Conservation (phyloP, 2,113 vertebrate species). For the Anoplopoma fimbria region DNA sequence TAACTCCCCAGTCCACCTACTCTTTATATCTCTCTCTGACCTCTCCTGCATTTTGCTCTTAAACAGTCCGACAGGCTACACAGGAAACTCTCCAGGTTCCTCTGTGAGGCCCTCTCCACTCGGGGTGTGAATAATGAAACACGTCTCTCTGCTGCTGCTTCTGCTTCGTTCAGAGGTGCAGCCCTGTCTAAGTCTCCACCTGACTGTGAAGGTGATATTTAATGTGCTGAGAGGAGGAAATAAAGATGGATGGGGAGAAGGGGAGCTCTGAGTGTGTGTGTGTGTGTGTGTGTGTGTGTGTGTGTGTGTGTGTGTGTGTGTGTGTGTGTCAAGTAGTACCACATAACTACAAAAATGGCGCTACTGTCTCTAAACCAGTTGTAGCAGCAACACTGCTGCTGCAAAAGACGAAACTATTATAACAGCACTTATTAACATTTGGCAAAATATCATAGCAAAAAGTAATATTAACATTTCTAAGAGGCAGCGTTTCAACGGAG, state of each 20-base stretch:
- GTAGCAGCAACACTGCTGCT: neutral
- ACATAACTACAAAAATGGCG: neutral
- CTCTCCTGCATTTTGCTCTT: constrained; percentile 37
- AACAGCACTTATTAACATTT: neutral
- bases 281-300: constrained; percentile 5
- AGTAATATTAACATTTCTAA: neutral
- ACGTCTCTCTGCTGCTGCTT: constrained; percentile 33
- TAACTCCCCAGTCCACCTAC: constrained; percentile 12
- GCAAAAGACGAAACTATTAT: neutral
- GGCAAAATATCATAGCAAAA: neutral
- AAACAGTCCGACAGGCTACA: constrained; percentile 40
- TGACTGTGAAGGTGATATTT: constrained; percentile 54
- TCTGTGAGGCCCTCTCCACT: constrained; percentile 42
- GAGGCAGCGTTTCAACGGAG: constrained; percentile 5
- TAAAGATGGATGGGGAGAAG: constrained; percentile 33
- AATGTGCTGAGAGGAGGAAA: constrained; percentile 25
- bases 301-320: constrained; percentile 7
- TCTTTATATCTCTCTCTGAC: constrained; percentile 14
- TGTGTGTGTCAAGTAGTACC: neutral
- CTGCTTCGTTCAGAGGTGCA: constrained; percentile 33
- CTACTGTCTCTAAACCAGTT: neutral
- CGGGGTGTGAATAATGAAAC: constrained; percentile 53
- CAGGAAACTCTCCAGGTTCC: constrained; percentile 47
- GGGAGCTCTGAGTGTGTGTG: neutral
- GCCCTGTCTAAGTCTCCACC: constrained; percentile 30